Evolutionary conservation across 35 echinoderm and acorn worm genomes (phyloP), one percentile per base, ranked within the genome.

Genomic region (Stichopus chloronotus): DNA sequence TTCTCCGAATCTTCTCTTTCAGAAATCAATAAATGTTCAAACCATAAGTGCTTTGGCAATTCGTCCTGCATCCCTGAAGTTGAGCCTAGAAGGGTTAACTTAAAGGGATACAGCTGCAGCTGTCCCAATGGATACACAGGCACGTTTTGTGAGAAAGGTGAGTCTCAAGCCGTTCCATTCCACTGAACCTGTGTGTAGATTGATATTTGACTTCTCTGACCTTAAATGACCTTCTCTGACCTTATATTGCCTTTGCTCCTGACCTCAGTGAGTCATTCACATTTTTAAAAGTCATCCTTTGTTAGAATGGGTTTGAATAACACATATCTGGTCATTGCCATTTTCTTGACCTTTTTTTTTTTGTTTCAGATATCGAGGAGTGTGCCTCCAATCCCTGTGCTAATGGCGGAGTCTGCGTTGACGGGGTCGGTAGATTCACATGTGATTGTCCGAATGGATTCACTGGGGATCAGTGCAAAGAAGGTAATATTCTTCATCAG

Each of bases 371-470:
- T 10, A 23, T 82, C 5, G 55, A 92, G 19, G 90, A 92, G 57
- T 92, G 90, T 23, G 19, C 43, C 5, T 79, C 72, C 19, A 92
- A 82, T 19, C 90, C 90, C 60, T 92, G 90, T 61, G 56, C 30
- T 19, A 92, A 92, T 63, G 53, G 25, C 59, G 90, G 90, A 56
- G 78, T 79, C 22, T 92, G 90, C 63, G 56, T 92, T 5, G 58
- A 92, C 63, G 19, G 16, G 23, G 52, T 92, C 54, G 56, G 56
- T 58, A 88, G 20, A 9, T 88, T 21, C 52, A 25, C 8, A 4
- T 88, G 85, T 88, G 85, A 88, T 58, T 88, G 85, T 88, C 85
- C 85, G 21, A 88, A 88, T 60, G 85, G 52, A 69, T 88, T n/a
- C 22, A 65, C 58, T 6, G 85, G 85, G 60, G 85, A n/a, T 8